Evolutionary conservation across 2,113 vertebrate genomes (phyloP).

Genomic region (Antidorcas marsupialis): DNA sequence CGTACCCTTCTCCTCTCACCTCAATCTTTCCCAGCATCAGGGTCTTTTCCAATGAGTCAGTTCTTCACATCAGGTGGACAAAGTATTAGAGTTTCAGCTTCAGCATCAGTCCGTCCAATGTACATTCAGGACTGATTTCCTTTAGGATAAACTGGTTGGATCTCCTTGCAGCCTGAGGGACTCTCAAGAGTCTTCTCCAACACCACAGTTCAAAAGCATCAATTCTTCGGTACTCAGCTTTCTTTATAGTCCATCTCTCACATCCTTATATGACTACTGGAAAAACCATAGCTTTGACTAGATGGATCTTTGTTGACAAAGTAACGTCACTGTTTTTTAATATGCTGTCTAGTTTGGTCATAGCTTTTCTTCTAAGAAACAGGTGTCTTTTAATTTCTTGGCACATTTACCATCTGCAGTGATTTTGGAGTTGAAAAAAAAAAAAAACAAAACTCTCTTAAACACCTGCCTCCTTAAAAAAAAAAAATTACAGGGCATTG

Average conservation of each 20-base stretch:
- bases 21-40: neutral
- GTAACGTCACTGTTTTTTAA: neutral
- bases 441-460: too few species aligned
- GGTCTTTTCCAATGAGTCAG: neutral
- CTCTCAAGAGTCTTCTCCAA: neutral
- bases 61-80: neutral
- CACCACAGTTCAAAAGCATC: neutral
- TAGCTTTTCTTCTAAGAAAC: neutral
- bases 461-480: too few species aligned
- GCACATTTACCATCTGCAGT: neutral
- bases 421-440: neutral
- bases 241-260: neutral
- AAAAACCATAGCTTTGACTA: neutral
- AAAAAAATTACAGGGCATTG: too few species aligned
- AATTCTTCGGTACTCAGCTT: neutral
- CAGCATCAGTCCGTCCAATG: neutral
- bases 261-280: neutral
- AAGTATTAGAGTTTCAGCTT: neutral
- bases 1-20: fast-evolving
- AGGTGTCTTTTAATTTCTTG: neutral
- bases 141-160: neutral
- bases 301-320: neutral
- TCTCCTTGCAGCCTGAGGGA: neutral
- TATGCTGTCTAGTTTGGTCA: neutral
- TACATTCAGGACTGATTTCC: neutral